Evolutionary conservation across 2,797 vertebrate species (phyloP).

Genomic region (Malacoctenus gilli): DNA sequence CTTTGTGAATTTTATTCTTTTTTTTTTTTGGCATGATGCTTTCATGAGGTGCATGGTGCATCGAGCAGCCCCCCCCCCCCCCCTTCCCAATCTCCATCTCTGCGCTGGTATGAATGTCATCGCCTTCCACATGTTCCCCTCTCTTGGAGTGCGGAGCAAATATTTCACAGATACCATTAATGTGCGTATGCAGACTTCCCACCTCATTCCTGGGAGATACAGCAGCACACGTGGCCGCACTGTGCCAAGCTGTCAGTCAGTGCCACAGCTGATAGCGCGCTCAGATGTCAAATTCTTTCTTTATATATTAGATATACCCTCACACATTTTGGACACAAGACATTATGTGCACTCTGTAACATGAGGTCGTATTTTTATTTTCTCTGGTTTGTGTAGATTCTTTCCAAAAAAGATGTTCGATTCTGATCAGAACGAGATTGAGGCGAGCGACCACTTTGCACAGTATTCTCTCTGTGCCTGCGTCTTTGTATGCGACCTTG

Average conservation of each 20-base stretch:
- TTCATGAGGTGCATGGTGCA: too few relatives aligned
- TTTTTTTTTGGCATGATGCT: too few relatives aligned
- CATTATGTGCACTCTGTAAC: too few relatives aligned
- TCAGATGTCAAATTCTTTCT: conserved; percentile 1
- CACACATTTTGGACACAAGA: too few relatives aligned
- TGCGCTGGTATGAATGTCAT: background rate
- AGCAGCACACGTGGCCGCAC: conserved; percentile 29
- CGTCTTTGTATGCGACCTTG: background rate
- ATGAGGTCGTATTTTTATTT: too few relatives aligned
- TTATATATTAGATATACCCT: too few relatives aligned
- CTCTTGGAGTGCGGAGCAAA: conserved; percentile 26
- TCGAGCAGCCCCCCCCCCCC: background rate
- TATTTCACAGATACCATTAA: conserved; percentile 73
- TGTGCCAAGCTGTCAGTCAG: conserved; percentile 20
- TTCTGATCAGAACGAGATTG: too few relatives aligned
- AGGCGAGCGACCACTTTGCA: too few relatives aligned
- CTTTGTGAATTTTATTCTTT: too few relatives aligned
- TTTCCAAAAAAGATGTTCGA: too few relatives aligned
- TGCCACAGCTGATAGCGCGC: background rate
- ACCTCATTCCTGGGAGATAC: conserved; percentile 32
- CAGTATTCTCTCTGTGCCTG: background rate
- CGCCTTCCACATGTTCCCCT: conserved; percentile 15
- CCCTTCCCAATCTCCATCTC: background rate
- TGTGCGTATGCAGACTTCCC: conserved; percentile 64
- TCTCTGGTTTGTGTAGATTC: too few relatives aligned